Percentiles rank a stretch among this genome's conserved stretches.
These are phyloP conservation scores for Lepisosteus oculatus DNA, from an alignment of 2,113 vertebrate species.

Conservation along the genomic window DNA sequence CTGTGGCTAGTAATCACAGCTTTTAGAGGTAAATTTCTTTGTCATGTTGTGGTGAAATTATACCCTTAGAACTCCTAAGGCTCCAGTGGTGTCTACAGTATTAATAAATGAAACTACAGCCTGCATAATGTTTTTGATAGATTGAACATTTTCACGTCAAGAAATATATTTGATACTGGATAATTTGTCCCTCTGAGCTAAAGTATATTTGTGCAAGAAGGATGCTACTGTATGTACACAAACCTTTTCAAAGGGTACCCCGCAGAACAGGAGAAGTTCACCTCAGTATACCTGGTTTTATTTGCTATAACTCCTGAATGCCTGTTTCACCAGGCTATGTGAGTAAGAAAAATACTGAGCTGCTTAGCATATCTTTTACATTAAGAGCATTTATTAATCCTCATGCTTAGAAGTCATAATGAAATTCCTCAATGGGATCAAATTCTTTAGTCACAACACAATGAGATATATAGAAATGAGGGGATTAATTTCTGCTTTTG, in stretches of 20 bases:
- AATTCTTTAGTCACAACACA: constrained; percentile 46
- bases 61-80: constrained; percentile 51
- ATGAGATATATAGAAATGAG: constrained; percentile 47
- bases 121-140: too few species aligned
- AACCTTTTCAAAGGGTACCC: too few species aligned
- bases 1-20: constrained; percentile 54
- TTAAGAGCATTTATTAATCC: constrained; percentile 47
- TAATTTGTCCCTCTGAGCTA: too few species aligned
- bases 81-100: background rate
- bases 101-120: background rate
- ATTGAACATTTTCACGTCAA: too few species aligned
- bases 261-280: too few species aligned
- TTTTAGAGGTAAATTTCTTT: constrained; percentile 64
- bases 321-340: constrained; percentile 7
- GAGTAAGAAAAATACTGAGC: constrained; percentile 2
- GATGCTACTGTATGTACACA: too few species aligned
- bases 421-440: constrained; percentile 52
- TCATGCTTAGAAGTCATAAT: constrained; percentile 51
- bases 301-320: constrained; percentile 10
- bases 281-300: background rate
- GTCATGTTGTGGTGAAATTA: constrained; percentile 66
- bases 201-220: too few species aligned
- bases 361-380: constrained; percentile 34
- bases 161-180: too few species aligned
- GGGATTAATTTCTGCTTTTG: constrained; percentile 49